Conservation (phyloP, 2,888 invertebrate species). For the Ariolimax columbianus region DNA sequence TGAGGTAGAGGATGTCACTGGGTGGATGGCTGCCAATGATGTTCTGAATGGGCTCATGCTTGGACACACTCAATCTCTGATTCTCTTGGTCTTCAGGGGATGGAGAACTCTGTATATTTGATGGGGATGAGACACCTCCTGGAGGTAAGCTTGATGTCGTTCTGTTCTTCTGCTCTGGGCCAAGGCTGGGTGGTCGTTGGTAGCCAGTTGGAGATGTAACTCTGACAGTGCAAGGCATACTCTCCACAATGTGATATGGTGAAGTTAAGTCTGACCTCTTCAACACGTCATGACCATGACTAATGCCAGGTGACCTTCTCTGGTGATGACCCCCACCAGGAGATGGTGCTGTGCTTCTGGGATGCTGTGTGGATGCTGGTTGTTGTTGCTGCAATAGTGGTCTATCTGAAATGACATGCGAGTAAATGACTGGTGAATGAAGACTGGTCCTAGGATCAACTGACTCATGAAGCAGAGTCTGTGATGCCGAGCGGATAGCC, state of each 20-base stretch:
- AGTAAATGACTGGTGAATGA: not conserved
- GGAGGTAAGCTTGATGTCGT: not conserved
- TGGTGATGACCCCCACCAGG: too few relatives aligned
- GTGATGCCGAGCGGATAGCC: not conserved
- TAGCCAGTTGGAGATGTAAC: not conserved
- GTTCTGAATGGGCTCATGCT: conserved; percentile 73
- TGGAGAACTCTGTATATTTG: conserved; percentile 4
- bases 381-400: too few relatives aligned
- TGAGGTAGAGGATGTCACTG: conserved; percentile 75
- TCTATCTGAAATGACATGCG: too few relatives aligned
- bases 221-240: not conserved
- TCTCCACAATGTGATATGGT: not conserved
- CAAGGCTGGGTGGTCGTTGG: not conserved
- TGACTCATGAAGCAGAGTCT: too few relatives aligned
- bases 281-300: not conserved
- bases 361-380: too few relatives aligned
- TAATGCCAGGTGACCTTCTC: not conserved
- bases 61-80: conserved; percentile 57
- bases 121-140: not conserved
- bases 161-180: not conserved
- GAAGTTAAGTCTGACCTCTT: not conserved
- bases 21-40: conserved; percentile 74
- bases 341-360: too few relatives aligned
- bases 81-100: conserved; percentile 12
- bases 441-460: not conserved